Evolutionary conservation across 2,888 invertebrate species (phyloP), one percentile per base, ranked within the genome.

Genomic region (Heteromurus nitidus): DNA sequence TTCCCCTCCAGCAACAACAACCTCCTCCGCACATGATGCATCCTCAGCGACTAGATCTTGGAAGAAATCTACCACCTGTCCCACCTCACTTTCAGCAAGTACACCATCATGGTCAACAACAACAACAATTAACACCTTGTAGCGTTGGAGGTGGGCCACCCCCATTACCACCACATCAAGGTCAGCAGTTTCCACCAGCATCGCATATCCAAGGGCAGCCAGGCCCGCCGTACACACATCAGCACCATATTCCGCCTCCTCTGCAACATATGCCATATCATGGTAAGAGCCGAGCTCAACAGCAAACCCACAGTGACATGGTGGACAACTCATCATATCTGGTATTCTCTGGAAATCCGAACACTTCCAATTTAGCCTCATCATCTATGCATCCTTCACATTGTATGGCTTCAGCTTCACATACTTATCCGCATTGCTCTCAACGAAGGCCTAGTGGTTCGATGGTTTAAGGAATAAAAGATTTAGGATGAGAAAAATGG

Each of bases 321-420:
- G 72, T 80, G 80, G 80, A 80, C 62, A 80, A 80, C 72, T 80
- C 80, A 80, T 80, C 80, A 80, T 80, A 80, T 80, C 80, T 79
- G 31, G 72, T 73, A 73, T 80, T 80, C 80, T 80, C 80, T 80
- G 80, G 80, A 73, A 80, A 72, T 72, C 80, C 80, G 24, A 80
- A 73, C 47, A 67, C 80, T 80, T 80, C 80, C 80, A 79, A 79
- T 47, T 30, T 80, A 72, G 64, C 55, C 55, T 65, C 77, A 53
- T 53, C 36, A 16, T 44, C 62, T 26, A 47, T 44, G 20, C 80
- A 80, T 60, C 50, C 79, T 7, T 50, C 70, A 53, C 79, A 64
- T 36, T 36, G n/a, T 47, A 60, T 79, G 79, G 60, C 79, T 70
- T 79, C 70, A 55, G 80, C 72, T 72, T 80, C 80, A 26, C 80